These are phyloP conservation scores for Drosophila busckii DNA, from an alignment of 1,140 invertebrate genomes.

Conservation along the genomic window DNA sequence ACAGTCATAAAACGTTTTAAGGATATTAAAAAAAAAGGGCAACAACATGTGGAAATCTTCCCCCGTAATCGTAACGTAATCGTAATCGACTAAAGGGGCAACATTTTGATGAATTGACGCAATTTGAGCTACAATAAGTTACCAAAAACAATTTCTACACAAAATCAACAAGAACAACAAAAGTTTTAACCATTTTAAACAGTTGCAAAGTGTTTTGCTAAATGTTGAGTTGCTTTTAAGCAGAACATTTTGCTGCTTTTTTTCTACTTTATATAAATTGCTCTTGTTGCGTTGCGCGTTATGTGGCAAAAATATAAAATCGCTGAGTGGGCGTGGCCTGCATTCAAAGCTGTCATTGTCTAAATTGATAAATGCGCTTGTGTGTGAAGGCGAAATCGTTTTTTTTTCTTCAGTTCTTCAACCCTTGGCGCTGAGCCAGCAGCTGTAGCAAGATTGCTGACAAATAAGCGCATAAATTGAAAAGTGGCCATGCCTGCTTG, in stretches of 20 bases:
- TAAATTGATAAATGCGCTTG: slow-evolving; percentile 39
- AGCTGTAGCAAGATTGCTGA: slow-evolving; percentile 6
- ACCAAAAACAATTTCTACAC: neutral
- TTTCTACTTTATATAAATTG: too few species aligned
- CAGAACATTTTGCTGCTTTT: too few species aligned
- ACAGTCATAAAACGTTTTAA: slow-evolving; percentile 52
- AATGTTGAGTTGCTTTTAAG: too few species aligned
- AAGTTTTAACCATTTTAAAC: too few species aligned
- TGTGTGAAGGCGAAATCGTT: slow-evolving; percentile 11
- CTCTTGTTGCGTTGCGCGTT: too few species aligned
- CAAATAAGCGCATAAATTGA: slow-evolving; percentile 50
- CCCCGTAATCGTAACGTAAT: neutral
- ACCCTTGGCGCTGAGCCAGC: slow-evolving; percentile 22
- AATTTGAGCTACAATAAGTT: slow-evolving; percentile 34
- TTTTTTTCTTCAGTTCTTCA: neutral
- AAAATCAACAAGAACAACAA: too few species aligned
- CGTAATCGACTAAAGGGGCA: slow-evolving; percentile 10
- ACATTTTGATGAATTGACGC: slow-evolving; percentile 47
- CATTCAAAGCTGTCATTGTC: slow-evolving; percentile 24
- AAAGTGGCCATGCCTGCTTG: slow-evolving; percentile 30
- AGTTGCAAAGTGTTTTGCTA: too few species aligned
- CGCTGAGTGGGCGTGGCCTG: slow-evolving; percentile 8
- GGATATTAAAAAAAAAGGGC: slow-evolving; percentile 51
- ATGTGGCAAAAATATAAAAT: too few species aligned
- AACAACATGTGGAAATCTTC: slow-evolving; percentile 25